Conservation (phyloP, 2,113 vertebrate genomes). For the Sphyrna mokarran region DNA sequence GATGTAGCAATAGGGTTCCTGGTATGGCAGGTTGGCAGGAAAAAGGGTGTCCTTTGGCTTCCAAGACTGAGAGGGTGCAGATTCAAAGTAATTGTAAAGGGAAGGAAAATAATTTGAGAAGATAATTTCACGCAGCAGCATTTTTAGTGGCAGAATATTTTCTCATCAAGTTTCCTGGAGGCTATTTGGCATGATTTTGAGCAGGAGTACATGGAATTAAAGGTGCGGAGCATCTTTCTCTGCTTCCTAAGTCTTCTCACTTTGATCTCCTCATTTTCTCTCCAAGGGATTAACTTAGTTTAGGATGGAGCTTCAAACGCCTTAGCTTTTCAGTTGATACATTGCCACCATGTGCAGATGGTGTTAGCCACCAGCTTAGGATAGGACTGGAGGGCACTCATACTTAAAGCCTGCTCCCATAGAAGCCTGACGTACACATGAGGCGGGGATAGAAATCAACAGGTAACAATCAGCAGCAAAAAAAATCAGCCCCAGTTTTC, state of each 20-base stretch:
- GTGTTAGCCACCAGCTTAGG: neutral
- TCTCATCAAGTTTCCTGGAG: neutral
- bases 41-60: neutral
- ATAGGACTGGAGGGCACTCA: neutral
- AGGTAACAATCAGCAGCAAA: neutral
- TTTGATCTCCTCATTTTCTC: neutral
- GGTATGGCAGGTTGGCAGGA: neutral
- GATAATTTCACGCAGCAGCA: too few relatives aligned
- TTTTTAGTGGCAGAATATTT: neutral
- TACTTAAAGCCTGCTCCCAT: neutral
- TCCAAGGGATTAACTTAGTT: neutral
- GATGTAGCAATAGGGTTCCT: neutral
- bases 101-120: too few relatives aligned
- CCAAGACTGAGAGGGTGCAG: too few relatives aligned
- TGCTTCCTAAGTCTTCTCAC: neutral
- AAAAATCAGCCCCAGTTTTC: neutral
- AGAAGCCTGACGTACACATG: neutral
- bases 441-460: neutral
- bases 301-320: neutral
- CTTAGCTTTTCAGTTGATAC: neutral
- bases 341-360: neutral
- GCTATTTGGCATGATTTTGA: neutral
- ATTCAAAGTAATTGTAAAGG: too few relatives aligned
- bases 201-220: neutral
- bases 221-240: neutral